Evolutionary conservation across 1,140 invertebrate genomes (phyloP).

Genomic region (Aethina tumida): DNA sequence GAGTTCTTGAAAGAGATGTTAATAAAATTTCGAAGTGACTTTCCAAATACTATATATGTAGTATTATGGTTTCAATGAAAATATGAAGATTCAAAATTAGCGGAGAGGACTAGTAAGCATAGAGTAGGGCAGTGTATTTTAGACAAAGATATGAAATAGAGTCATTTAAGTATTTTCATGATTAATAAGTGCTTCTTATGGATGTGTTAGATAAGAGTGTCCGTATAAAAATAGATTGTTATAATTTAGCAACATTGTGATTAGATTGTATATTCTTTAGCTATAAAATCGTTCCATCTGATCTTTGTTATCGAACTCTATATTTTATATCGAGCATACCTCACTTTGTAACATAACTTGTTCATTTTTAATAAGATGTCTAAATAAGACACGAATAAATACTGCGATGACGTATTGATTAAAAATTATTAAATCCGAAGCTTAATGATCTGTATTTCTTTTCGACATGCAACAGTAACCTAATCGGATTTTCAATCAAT

Average conservation of each 20-base stretch:
- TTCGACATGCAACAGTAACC: no score
- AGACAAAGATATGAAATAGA: constrained; percentile 27
- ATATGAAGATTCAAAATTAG: constrained; percentile 20
- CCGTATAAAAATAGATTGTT: constrained; percentile 33
- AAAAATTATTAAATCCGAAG: no score
- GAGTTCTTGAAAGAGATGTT: no score
- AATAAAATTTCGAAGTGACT: constrained; percentile 14
- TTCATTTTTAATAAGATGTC: no score
- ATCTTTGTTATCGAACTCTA: constrained; percentile 25
- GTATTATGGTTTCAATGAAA: constrained; percentile 16
- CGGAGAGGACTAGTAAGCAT: constrained; percentile 17
- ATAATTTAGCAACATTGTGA: constrained; percentile 37
- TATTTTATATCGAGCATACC: constrained; percentile 22
- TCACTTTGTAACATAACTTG: constrained; percentile 16
- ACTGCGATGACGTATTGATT: no score
- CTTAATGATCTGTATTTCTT: no score
- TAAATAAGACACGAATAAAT: no score
- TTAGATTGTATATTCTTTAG: constrained; percentile 35
- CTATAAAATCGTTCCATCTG: constrained; percentile 30
- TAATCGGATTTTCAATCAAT: no score
- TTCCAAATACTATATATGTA: constrained; percentile 14
- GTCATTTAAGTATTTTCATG: constrained; percentile 35
- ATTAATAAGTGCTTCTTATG: constrained; percentile 41
- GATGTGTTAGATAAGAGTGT: constrained; percentile 38
- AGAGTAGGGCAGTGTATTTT: constrained; percentile 15